phyloP scores from a whole-genome alignment of 2,797 vertebrate genomes.

The Karalla daura region DNA sequence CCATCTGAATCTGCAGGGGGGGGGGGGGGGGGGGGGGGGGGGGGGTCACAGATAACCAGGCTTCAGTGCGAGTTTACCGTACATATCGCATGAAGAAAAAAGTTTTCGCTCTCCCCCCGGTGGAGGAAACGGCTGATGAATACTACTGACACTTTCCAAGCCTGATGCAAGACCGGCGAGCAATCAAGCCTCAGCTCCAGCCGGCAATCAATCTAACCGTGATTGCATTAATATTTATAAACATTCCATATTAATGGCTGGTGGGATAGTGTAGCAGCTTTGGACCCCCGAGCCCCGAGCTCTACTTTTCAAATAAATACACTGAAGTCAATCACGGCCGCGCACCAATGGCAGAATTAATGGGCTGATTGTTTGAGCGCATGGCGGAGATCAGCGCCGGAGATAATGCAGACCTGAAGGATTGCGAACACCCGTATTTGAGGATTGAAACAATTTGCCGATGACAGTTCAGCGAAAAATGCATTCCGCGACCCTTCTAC shows the following conservation, averaged over 20 bases:
- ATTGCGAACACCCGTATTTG: background rate
- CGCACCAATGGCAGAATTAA: slow-evolving; percentile 55
- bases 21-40: too few species aligned
- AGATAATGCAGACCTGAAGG: slow-evolving; percentile 18
- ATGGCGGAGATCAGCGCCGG: slow-evolving; percentile 6
- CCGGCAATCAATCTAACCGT: slow-evolving; percentile 62
- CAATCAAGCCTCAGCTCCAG: slow-evolving; percentile 62
- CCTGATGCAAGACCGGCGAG: slow-evolving; percentile 42
- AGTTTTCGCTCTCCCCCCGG: background rate
- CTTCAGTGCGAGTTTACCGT: background rate
- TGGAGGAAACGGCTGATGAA: slow-evolving; percentile 23
- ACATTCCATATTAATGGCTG: slow-evolving; percentile 72
- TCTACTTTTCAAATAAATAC: slow-evolving; percentile 60
- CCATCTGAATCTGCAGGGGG: slow-evolving; percentile 89
- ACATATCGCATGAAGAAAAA: background rate
- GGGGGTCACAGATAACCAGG: slow-evolving; percentile 21
- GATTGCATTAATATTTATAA: slow-evolving; percentile 83
- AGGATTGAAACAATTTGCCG: slow-evolving; percentile 14
- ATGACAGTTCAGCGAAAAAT: slow-evolving; percentile 13
- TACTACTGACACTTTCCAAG: slow-evolving; percentile 59
- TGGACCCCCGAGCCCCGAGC: slow-evolving; percentile 38
- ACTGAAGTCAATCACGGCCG: slow-evolving; percentile 45
- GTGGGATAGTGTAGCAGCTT: slow-evolving; percentile 52
- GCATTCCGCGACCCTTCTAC: too few species aligned
- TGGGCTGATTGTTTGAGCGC: slow-evolving; percentile 39